Base-by-base conservation (phyloP, 2,888 invertebrate species). In the Sisyra terminalis region DNA sequence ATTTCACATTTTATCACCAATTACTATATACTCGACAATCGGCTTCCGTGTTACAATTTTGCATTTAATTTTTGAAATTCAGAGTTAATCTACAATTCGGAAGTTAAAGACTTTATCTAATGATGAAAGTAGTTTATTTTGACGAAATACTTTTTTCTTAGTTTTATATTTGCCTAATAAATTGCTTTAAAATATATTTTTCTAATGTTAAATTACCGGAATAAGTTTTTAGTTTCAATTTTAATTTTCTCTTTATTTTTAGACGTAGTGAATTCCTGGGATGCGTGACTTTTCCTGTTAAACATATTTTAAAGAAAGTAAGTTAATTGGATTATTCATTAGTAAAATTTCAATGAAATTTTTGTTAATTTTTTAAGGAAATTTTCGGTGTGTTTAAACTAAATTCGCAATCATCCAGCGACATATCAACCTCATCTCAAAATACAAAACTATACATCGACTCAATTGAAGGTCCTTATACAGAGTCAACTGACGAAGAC, bases 251-350 rank as follows among this genome's bases (percentile, higher is more conserved):
- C 57, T 53, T 54, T 66, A 67, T 62, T 81, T 77, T 11, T 76
- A 90, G 89, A 70, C 78, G 84, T 68, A 90, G 88, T 71, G 89
- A 90, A 67, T 84, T 90, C 65, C 70, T 92, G 66, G 92, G 90
- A 72, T 90, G 89, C 65, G 83, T 86, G 78, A 87, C 88, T 64
- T 86, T 90, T 67, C 83, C 86, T 53, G 70, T 90, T 55, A 78
- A 78, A 65, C 77, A 84, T 72, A 78, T 81, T 52, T 70, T 79
- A 65, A 77, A 74, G 59, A 73, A 73, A 75, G 76, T 78, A 69
- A 67, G 72, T 70, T 57, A 58, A 64, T 54, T 55, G n/a, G 13
- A 39, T 38, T 16, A 17, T 40, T 37, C 8, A 10, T 10, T 40
- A 10, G 5, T 34, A 11, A 43, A n/a, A 11, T 14, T 11, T 11